phyloP scores from a whole-genome alignment of 2,888 invertebrate genomes.

The Frankliniella fusca region DNA sequence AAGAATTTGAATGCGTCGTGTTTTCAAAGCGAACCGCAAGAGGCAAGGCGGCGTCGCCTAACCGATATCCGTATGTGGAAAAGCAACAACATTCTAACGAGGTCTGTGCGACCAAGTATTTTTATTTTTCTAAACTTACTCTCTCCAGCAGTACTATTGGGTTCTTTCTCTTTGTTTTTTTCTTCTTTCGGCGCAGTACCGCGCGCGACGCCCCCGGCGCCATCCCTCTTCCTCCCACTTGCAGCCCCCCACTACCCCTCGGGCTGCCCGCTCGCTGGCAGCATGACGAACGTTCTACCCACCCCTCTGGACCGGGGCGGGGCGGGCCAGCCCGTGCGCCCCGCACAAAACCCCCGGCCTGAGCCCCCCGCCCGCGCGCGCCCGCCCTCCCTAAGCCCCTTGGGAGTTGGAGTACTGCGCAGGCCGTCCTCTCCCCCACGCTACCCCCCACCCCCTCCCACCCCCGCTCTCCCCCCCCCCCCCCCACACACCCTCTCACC shows the following conservation, averaged over 20 bases:
- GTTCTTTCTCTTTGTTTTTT: not conserved
- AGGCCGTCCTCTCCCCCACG: not conserved
- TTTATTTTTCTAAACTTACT: too few relatives aligned
- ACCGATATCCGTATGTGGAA: too few relatives aligned
- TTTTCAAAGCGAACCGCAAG: too few relatives aligned
- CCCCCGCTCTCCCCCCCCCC: not conserved
- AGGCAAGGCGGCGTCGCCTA: too few relatives aligned
- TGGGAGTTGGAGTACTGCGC: slow-evolving; percentile 13
- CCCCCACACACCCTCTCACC: not conserved
- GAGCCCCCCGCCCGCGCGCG: not conserved
- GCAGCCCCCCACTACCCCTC: not conserved
- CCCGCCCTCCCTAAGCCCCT: slow-evolving; percentile 13
- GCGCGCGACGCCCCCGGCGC: not conserved
- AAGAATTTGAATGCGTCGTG: too few relatives aligned
- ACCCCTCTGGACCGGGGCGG: slow-evolving; percentile 1
- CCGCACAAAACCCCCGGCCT: not conserved
- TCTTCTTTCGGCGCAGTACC: not conserved
- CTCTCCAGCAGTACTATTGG: not conserved
- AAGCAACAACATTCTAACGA: too few relatives aligned
- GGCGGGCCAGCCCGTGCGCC: not conserved
- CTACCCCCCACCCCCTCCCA: not conserved
- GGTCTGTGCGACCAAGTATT: too few relatives aligned
- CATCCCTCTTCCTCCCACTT: not conserved
- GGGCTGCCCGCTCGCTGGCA: not conserved
- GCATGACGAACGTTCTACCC: slow-evolving; percentile 5